Conservation (phyloP, 2,797 vertebrate genomes). For the Squalus acanthias region DNA sequence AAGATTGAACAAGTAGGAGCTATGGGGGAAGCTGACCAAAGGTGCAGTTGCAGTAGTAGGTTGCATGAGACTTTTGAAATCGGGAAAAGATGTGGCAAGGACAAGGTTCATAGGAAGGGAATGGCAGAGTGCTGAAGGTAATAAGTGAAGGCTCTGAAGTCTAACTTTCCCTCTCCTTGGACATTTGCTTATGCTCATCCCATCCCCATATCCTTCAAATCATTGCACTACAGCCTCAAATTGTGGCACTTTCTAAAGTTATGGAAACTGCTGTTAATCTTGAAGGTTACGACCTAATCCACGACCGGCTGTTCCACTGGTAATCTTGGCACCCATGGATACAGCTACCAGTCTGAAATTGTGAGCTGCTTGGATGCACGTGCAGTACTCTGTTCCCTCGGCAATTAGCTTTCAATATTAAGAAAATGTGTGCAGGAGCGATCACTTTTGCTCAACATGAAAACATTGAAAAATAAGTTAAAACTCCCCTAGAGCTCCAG, state of each 20-base stretch:
- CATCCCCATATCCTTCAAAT: background rate
- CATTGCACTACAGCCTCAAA: background rate
- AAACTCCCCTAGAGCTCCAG: too few species aligned
- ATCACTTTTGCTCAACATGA: too few species aligned
- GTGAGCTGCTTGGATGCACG: too few species aligned
- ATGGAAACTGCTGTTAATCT: background rate
- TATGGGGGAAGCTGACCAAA: background rate
- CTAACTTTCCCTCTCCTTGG: background rate
- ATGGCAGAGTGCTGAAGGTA: background rate
- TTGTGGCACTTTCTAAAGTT: background rate
- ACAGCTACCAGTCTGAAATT: background rate
- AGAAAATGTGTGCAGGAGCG: too few species aligned
- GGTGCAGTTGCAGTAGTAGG: background rate
- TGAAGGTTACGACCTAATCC: background rate
- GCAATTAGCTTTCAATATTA: too few species aligned
- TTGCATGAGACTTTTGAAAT: background rate
- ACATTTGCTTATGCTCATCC: background rate
- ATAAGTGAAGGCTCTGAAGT: background rate
- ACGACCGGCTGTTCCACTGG: background rate
- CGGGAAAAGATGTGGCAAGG: background rate
- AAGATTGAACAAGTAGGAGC: background rate
- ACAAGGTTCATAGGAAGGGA: background rate
- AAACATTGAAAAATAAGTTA: too few species aligned
- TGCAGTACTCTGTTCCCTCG: too few species aligned
- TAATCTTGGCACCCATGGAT: background rate